Evolutionary conservation across 2,888 invertebrate genomes (phyloP).

Genomic region (Axea sp.): DNA sequence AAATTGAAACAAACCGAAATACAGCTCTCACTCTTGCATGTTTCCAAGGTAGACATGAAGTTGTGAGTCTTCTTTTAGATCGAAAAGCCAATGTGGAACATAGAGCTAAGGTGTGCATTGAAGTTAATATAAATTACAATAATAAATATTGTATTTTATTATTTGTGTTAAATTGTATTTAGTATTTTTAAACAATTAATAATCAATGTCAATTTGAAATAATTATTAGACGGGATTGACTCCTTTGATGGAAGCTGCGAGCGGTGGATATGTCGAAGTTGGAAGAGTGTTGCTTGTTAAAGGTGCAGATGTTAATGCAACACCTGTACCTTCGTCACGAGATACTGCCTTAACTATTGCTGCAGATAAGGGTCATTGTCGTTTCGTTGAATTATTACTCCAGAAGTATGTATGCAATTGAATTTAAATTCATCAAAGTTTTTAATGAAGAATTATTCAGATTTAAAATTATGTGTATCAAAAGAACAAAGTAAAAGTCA

Average conservation of each 20-base stretch:
- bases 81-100: constrained; percentile 99
- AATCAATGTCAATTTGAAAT: too few species aligned
- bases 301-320: constrained; percentile 99
- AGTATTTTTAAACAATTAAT: too few species aligned
- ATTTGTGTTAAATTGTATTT: too few species aligned
- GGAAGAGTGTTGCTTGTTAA: constrained; percentile 96
- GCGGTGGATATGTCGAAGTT: constrained; percentile 99
- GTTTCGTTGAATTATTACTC: constrained; percentile 92
- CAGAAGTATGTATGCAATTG: too few species aligned
- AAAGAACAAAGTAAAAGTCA: too few species aligned
- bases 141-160: background rate
- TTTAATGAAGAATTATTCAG: too few species aligned
- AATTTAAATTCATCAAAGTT: too few species aligned
- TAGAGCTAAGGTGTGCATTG: constrained; percentile 88
- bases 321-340: constrained; percentile 97
- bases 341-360: constrained; percentile 99
- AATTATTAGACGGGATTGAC: constrained; percentile 98
- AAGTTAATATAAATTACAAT: background rate
- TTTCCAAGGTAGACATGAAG: constrained; percentile 99
- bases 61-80: constrained; percentile 96
- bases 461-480: too few species aligned
- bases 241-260: constrained; percentile 99
- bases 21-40: constrained; percentile 96
- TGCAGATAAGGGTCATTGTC: constrained; percentile 99
- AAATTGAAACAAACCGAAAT: constrained; percentile 99